These are phyloP conservation scores for Perognathus longimembris DNA, from an alignment of 2,113 vertebrate species.

Conservation along the genomic window DNA sequence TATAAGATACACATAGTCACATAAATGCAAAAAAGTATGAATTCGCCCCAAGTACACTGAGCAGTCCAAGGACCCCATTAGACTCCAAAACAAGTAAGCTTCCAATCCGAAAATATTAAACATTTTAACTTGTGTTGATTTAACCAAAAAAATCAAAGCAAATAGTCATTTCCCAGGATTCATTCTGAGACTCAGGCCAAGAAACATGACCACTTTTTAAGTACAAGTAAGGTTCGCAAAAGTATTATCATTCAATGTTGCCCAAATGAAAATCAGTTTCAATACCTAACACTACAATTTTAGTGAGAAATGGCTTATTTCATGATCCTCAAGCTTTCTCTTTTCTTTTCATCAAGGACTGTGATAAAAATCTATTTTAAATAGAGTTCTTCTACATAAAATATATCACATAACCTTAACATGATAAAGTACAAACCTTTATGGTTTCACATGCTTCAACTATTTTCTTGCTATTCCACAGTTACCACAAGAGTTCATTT, in stretches of 20 bases:
- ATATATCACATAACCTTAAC: not conserved
- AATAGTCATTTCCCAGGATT: too few relatives aligned
- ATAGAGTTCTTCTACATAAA: not conserved
- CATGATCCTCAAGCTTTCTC: not conserved
- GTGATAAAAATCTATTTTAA: not conserved
- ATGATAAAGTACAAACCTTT: not conserved
- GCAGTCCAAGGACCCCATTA: too few relatives aligned
- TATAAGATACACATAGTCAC: too few relatives aligned
- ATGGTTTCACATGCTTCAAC: not conserved
- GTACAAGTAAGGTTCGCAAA: not conserved
- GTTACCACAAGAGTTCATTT: too few relatives aligned
- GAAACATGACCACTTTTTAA: not conserved
- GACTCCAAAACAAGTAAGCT: too few relatives aligned
- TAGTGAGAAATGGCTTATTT: not conserved
- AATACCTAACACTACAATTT: not conserved
- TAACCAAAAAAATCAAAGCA: too few relatives aligned
- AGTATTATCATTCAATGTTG: not conserved
- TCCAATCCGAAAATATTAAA: too few relatives aligned
- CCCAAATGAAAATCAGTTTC: not conserved
- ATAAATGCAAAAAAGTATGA: too few relatives aligned
- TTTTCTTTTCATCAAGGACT: not conserved
- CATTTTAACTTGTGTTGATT: too few relatives aligned
- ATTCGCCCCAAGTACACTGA: too few relatives aligned
- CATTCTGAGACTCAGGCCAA: too few relatives aligned
- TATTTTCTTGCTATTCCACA: not conserved